A percentile compares a stretch with the other conserved stretches of the same genome.
Evolutionary conservation across 2,797 vertebrate species (phyloP).

Genomic region (Pantherophis vulpinus): DNA sequence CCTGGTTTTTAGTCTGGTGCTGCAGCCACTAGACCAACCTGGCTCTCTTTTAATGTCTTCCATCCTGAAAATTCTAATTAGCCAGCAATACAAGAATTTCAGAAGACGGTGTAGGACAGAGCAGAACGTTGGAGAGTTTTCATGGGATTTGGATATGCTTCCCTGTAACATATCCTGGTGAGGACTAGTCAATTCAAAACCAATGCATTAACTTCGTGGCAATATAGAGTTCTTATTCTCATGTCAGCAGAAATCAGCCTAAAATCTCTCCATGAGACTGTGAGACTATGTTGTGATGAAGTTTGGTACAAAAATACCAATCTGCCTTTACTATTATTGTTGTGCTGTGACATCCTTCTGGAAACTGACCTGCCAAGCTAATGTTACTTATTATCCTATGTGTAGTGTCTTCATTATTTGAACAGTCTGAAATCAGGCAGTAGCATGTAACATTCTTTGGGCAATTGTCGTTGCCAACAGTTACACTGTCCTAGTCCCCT

Average conservation of each 20-base stretch:
- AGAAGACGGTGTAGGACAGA: slow-evolving; percentile 33
- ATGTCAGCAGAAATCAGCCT: background rate
- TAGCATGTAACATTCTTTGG: background rate
- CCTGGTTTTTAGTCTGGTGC: background rate
- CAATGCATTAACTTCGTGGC: background rate
- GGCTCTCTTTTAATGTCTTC: background rate
- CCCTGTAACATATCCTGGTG: background rate
- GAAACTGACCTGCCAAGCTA: background rate
- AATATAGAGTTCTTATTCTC: background rate
- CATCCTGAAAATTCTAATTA: background rate
- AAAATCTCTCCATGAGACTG: background rate
- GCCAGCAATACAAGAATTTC: background rate
- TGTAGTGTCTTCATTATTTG: background rate
- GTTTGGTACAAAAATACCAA: background rate
- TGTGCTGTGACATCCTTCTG: background rate
- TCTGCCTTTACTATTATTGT: background rate
- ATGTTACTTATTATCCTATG: background rate
- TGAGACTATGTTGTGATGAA: background rate
- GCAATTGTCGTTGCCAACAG: background rate
- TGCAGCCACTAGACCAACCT: background rate
- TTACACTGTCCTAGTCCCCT: background rate
- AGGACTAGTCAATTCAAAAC: background rate
- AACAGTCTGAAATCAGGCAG: background rate
- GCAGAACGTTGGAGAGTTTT: background rate
- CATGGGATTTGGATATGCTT: background rate